Evolutionary conservation across 37 sponge, comb jelly and placozoan species (phyloP).

Genomic region (Agelas oroides): DNA sequence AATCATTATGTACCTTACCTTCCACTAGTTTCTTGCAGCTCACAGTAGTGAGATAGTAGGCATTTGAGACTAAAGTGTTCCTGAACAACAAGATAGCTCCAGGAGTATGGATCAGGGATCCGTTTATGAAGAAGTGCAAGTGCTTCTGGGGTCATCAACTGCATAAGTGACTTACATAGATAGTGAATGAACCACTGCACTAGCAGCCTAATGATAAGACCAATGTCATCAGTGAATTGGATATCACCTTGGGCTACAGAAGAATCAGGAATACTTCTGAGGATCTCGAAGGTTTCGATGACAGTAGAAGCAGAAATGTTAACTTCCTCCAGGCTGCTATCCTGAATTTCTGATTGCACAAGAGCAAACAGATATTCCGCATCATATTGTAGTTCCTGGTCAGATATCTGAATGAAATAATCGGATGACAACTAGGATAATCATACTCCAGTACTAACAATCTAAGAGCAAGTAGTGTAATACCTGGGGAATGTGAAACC

Average conservation of each 20-base stretch:
- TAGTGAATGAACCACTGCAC: conserved; percentile 70
- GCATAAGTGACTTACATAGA: conserved; percentile 67
- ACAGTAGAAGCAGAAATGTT: no score
- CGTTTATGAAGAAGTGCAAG: conserved; percentile 46
- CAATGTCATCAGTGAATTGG: not conserved
- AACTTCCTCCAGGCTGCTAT: conserved; percentile 51
- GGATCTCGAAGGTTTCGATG: no score
- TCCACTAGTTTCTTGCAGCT: conserved; percentile 11
- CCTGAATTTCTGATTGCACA: conserved; percentile 33
- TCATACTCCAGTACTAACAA: no score
- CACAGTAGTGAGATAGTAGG: conserved; percentile 43
- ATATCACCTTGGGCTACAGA: no score
- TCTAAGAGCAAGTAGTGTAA: not conserved
- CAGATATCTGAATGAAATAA: not conserved
- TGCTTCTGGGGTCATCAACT: conserved; percentile 83
- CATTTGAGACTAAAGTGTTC: conserved; percentile 84
- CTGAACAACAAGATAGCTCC: conserved; percentile 80
- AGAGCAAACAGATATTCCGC: conserved; percentile 30
- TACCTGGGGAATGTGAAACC: conserved; percentile 55
- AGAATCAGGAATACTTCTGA: no score
- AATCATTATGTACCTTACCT: conserved; percentile 3
- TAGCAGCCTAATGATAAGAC: conserved; percentile 8
- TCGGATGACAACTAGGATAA: not conserved
- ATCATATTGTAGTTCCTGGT: conserved; percentile 30
- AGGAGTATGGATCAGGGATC: conserved; percentile 67